A percentile compares a stretch with the other conserved stretches of the same genome.
Conservation (phyloP, 2,113 vertebrate genomes). For the Eolophus roseicapilla region DNA sequence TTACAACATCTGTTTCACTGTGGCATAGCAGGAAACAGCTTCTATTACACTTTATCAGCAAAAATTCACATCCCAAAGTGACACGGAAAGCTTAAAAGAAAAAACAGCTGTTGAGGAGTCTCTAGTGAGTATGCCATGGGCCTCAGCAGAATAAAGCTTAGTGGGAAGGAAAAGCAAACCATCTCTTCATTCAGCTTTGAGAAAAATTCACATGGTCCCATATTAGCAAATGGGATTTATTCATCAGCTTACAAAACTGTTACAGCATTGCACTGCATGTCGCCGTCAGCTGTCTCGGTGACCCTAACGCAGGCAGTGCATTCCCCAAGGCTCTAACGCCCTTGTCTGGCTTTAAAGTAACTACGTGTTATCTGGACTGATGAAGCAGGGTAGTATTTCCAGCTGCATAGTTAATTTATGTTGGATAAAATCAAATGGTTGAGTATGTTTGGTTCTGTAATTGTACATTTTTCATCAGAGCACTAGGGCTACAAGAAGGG, state of each 20-base stretch:
- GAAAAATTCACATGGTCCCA: neutral
- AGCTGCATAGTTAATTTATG: neutral
- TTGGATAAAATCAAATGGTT: neutral
- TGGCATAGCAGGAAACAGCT: conserved; percentile 43
- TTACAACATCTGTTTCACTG: conserved; percentile 32
- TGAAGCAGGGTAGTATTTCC: neutral
- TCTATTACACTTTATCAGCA: conserved; percentile 63
- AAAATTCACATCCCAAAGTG: conserved; percentile 43
- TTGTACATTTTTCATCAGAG: neutral
- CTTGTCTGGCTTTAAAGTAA: neutral
- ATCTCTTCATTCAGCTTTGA: neutral
- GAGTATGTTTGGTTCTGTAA: neutral
- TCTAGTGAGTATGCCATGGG: neutral
- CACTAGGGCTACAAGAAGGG: neutral
- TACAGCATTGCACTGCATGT: neutral
- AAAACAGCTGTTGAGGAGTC: conserved; percentile 37
- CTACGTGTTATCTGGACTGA: neutral
- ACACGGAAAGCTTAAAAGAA: conserved; percentile 35
- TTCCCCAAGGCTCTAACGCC: neutral
- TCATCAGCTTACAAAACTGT: neutral
- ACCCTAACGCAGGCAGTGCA: neutral
- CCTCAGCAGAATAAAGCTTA: conserved; percentile 18
- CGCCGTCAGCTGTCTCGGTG: neutral
- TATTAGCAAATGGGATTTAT: neutral
- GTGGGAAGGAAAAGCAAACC: conserved; percentile 20